Evolutionary conservation across 35 echinoderm and acorn worm species (phyloP).

Genomic region (Strongylocentrotus purpuratus): DNA sequence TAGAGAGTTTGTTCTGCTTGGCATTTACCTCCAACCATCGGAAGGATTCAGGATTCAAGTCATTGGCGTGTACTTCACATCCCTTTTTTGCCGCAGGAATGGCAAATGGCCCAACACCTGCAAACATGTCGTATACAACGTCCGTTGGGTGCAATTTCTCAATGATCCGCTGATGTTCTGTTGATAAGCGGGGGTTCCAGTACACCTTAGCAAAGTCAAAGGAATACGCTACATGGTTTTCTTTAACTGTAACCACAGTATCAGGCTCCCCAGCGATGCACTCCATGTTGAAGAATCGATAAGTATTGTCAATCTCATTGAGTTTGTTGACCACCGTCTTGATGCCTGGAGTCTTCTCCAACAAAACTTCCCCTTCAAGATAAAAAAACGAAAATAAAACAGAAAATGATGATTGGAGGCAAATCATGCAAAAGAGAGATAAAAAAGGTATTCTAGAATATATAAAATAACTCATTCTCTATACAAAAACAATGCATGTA

Average conservation of each 20-base stretch:
- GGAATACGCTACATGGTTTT: conserved; percentile 71
- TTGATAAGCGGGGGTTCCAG: conserved; percentile 91
- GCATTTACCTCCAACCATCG: conserved; percentile 78
- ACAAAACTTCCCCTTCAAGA: conserved; percentile 73
- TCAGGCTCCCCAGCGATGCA: conserved; percentile 81
- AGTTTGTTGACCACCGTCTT: conserved; percentile 91
- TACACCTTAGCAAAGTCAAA: conserved; percentile 99
- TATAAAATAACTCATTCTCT: not conserved
- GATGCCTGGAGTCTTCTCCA: conserved; percentile 88
- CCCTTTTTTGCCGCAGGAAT: conserved; percentile 86
- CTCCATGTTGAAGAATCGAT: conserved; percentile 96
- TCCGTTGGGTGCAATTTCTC: conserved; percentile 1
- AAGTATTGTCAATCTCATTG: conserved; percentile 89
- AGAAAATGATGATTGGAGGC: not conserved
- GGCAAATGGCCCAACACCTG: conserved; percentile 94
- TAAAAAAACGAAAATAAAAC: not conserved
- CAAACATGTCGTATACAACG: conserved; percentile 92
- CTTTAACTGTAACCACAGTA: conserved; percentile 73
- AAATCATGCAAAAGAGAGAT: not conserved
- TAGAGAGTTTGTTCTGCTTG: conserved; percentile 75
- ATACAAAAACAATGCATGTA: too few species aligned
- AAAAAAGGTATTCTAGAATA: not conserved
- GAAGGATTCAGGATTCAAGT: conserved; percentile 92
- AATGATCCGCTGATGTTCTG: conserved; percentile 85
- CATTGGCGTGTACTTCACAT: conserved; percentile 80